These are phyloP conservation scores for Campaea margaritaria DNA, from an alignment of 2,888 invertebrate species.

Conservation along the genomic window DNA sequence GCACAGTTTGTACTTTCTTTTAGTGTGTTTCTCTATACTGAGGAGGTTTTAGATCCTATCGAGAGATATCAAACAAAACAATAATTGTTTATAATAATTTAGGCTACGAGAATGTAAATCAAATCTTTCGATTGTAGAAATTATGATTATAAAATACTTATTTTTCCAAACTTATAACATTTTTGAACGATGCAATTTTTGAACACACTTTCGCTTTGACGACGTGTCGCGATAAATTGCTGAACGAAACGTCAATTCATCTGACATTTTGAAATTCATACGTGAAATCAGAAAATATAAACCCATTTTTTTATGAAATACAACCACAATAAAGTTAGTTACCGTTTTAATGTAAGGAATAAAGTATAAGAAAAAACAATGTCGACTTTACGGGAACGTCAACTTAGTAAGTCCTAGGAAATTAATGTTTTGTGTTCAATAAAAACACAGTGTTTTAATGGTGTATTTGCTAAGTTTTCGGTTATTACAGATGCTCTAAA, in stretches of 20 bases:
- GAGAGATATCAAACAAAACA: too few relatives aligned
- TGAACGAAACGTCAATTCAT: slow-evolving; percentile 31
- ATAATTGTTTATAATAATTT: too few relatives aligned
- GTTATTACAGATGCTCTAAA: slow-evolving; percentile 92
- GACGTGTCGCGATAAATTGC: slow-evolving; percentile 34
- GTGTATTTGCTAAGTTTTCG: slow-evolving; percentile 21
- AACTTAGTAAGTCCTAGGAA: slow-evolving; percentile 86
- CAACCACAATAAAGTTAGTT: slow-evolving; percentile 15
- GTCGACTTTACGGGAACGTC: slow-evolving; percentile 89
- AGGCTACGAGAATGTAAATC: too few relatives aligned
- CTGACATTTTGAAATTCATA: slow-evolving; percentile 15
- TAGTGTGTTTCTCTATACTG: too few relatives aligned
- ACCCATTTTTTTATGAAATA: slow-evolving; percentile 10
- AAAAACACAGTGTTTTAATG: not conserved
- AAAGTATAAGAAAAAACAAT: slow-evolving; percentile 67
- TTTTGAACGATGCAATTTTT: slow-evolving; percentile 8
- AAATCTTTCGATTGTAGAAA: too few relatives aligned
- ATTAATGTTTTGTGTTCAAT: slow-evolving; percentile 20
- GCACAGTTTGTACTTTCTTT: too few relatives aligned
- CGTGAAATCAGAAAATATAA: slow-evolving; percentile 29
- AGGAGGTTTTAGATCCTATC: too few relatives aligned
- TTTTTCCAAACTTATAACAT: not conserved
- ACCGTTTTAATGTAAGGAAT: slow-evolving; percentile 40
- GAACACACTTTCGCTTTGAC: slow-evolving; percentile 30
- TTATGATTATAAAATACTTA: too few relatives aligned